Evolutionary conservation across 2,113 vertebrate genomes (phyloP), one percentile per base, ranked within the genome.

Genomic region (Falco punctatus): DNA sequence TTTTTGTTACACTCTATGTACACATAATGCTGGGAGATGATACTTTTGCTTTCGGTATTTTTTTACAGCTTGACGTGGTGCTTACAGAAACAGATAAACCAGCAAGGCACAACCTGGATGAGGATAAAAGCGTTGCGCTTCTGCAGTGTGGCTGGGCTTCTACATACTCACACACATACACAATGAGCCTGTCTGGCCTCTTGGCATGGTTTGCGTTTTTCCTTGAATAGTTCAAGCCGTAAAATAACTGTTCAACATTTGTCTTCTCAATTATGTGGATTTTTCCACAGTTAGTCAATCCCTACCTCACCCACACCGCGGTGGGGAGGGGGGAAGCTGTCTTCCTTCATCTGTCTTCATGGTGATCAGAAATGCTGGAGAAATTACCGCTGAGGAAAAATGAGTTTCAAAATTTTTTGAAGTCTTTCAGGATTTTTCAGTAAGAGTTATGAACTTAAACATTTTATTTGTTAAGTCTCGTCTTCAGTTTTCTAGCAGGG

Each of bases 191-290:
- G 80, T 3, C 95, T 85, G 95, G 95, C 91, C 92, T 77, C 92
- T 96, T 97, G 96, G 97, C 95, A 91, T 38, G 3, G 8, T 35
- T 48, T 3, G 59, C 84, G 2, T 96, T 97, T 97, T 96, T 95
- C 94, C 96, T 91, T 95, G 15, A 92, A 38, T 75, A 62, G 73
- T 88, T 92, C 42, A 65, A 72, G 83, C 92, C 5, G 10, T 95
- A 94, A 88, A 97, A 91, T 85, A 80, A 92, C 94, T 88, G 91
- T 17, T 97, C 95, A 86, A 82, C 95, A 90, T 97, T 97, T 97
- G 96, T 96, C 97, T 97, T 95, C 96, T 95, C 96, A 94, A 90
- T 96, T 94, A 96, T 91, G 94, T 95, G 97, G 96, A 97, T 97
- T 97, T 97, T 97, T 96, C 95, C 94, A 96, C 89, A 33, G 95